Conservation (phyloP, 2,113 vertebrate species). For the Casuarius casuarius region DNA sequence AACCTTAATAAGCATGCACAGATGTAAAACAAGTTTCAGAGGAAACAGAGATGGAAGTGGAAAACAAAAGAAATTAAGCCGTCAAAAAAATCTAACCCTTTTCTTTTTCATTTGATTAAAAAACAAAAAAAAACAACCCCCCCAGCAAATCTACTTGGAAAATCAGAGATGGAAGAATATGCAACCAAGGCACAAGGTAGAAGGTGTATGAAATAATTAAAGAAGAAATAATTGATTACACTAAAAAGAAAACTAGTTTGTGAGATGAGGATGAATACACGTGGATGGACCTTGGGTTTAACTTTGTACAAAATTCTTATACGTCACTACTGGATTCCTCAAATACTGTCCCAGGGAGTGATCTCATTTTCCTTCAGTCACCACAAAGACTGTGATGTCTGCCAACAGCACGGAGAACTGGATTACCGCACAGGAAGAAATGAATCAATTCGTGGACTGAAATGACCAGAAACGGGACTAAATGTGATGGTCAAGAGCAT, state of each 20-base stretch:
- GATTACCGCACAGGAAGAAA: neutral
- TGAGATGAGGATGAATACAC: neutral
- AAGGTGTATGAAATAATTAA: neutral
- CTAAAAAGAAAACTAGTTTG: neutral
- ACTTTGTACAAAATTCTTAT: neutral
- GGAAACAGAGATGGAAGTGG: neutral
- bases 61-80: neutral
- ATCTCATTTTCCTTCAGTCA: neutral
- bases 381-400: neutral
- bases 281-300: neutral
- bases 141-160: neutral
- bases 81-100: neutral
- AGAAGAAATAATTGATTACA: neutral
- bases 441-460: neutral
- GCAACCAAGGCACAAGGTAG: neutral
- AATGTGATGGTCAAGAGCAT: neutral
- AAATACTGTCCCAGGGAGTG: neutral
- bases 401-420: neutral
- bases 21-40: neutral
- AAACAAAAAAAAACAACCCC: too few relatives aligned
- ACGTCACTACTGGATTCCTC: neutral
- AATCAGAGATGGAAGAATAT: neutral
- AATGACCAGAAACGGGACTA: neutral
- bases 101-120: neutral
- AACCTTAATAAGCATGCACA: neutral